Evolutionary conservation across 2,797 vertebrate genomes (phyloP), one percentile per base, ranked within the genome.

Genomic region (Sebastes minor): DNA sequence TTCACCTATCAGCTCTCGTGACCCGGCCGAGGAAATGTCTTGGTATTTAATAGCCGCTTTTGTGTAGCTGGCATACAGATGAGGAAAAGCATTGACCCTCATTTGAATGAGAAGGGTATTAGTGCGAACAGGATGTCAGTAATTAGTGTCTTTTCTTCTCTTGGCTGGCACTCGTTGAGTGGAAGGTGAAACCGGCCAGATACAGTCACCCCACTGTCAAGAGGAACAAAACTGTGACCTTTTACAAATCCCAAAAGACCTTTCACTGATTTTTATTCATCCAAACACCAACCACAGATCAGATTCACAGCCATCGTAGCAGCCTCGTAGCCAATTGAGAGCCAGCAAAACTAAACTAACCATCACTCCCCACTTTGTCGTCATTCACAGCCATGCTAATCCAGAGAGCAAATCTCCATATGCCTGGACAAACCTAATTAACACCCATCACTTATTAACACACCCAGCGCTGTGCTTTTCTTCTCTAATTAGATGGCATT

Each of bases 351-450:
- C 25, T 14, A 27, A 68, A 64, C 59, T 23, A 14, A 68, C 63
- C 14, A 5, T 33, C 27, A 74, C 68, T 25, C 16, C 61, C 67
- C 20, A 9, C 13, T 65, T 62, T 30, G 70, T 84, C 59, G 63
- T 82, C 80, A 71, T 63, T 80, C 84, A 61, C 80, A 72, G 83
- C 13, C 18, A 71, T 59, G 75, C 57, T 88, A 90, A 91, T 89
- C 69, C 82, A 79, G 18, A 85, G 75, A 87, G 78, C 87, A 78
- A 81, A 90, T 83, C 87, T 90, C 86, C 88, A 84, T 86, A 91
- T 85, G 91, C 81, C 89, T 87, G 89, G 90, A 91, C 91, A 88
- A 88, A 90, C 88, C 86, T 88, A 87, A 92, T 93, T 92, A 93
- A 87, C 89, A 86, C 80, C 80, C 74, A 59, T 87, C 84, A 81